Percentiles rank a stretch among this genome's conserved stretches.
These are phyloP conservation scores for Ctenopoma kingsleyae DNA, from an alignment of 2,797 vertebrate genomes.

Conservation along the genomic window DNA sequence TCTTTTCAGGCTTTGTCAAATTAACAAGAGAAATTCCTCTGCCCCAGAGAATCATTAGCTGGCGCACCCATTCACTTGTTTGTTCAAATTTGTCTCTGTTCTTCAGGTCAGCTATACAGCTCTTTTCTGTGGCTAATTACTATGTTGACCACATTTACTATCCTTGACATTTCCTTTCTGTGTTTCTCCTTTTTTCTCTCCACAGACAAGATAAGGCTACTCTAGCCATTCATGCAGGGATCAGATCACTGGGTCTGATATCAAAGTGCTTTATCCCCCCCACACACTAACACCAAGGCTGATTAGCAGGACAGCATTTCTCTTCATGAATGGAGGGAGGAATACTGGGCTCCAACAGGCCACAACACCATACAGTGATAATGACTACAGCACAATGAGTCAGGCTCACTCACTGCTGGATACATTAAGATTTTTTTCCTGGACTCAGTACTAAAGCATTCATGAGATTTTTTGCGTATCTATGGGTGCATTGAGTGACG, in stretches of 20 bases:
- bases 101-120: constrained; percentile 43
- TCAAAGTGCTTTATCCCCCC: constrained; percentile 55
- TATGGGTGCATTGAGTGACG: neutral
- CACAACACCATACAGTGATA: constrained; percentile 58
- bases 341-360: constrained; percentile 59
- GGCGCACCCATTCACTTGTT: constrained; percentile 78
- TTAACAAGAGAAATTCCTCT: constrained; percentile 82
- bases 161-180: constrained; percentile 82
- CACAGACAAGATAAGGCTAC: constrained; percentile 77
- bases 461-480: constrained; percentile 27
- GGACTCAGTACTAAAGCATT: constrained; percentile 29
- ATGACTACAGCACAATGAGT: constrained; percentile 63
- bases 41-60: constrained; percentile 78
- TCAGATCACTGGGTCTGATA: constrained; percentile 77
- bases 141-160: constrained; percentile 77
- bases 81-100: constrained; percentile 76
- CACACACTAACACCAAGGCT: constrained; percentile 57
- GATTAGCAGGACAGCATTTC: constrained; percentile 65
- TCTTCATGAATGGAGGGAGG: constrained; percentile 68
- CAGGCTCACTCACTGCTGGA: constrained; percentile 35
- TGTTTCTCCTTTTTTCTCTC: constrained; percentile 65
- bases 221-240: constrained; percentile 70
- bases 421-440: constrained; percentile 39
- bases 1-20: constrained; percentile 82
- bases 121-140: constrained; percentile 78